Evolutionary conservation across 2,113 vertebrate genomes (phyloP).

Genomic region (Trogon surrucura): DNA sequence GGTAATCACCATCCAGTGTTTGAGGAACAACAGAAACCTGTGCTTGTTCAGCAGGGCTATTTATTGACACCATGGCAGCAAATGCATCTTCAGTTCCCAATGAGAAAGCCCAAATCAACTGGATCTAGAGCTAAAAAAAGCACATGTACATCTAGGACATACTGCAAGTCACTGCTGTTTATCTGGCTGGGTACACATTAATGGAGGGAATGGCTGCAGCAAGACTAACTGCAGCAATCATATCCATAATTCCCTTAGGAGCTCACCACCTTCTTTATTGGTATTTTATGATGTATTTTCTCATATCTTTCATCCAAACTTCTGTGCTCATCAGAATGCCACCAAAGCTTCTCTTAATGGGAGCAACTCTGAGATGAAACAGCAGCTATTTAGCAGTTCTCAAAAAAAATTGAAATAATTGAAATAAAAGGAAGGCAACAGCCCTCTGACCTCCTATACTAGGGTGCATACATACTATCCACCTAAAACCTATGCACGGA

Average conservation of each 20-base stretch:
- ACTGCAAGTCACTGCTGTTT: not conserved
- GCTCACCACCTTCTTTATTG: not conserved
- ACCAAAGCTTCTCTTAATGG: not conserved
- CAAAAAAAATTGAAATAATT: not conserved
- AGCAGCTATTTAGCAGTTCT: not conserved
- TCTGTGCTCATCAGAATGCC: not conserved
- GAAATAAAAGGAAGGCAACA: not conserved
- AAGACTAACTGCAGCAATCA: not conserved
- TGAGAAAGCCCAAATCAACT: not conserved
- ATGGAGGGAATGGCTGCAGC: not conserved
- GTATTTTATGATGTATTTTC: not conserved
- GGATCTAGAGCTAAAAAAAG: not conserved
- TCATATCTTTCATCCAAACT: not conserved
- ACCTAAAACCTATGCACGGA: not conserved
- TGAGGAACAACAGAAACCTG: not conserved
- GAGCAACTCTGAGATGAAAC: not conserved
- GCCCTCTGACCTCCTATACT: not conserved
- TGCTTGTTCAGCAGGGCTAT: not conserved
- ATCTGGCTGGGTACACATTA: not conserved
- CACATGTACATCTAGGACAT: not conserved
- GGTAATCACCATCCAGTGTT: not conserved
- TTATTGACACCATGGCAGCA: not conserved
- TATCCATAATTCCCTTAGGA: not conserved
- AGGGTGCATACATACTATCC: not conserved
- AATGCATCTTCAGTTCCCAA: not conserved